These are phyloP conservation scores for Dendrocopos noguchii DNA, from an alignment of 2,113 vertebrate species.

Conservation along the genomic window DNA sequence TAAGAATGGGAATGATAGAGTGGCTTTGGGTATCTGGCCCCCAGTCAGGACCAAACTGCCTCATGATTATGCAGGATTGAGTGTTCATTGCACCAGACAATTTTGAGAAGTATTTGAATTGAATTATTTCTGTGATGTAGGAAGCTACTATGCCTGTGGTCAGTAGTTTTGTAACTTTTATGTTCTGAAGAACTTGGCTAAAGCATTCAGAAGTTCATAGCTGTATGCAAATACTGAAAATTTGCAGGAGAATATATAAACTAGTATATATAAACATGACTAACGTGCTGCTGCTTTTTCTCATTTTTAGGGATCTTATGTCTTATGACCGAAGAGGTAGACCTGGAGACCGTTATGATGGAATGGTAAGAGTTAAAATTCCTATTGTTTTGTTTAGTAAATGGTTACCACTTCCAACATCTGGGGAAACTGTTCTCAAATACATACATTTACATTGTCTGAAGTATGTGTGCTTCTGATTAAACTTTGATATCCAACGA, in stretches of 20 bases:
- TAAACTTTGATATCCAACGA: neutral
- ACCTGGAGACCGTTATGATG: constrained; percentile 93
- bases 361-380: constrained; percentile 85
- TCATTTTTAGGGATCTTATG: constrained; percentile 77
- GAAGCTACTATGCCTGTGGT: neutral
- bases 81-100: neutral
- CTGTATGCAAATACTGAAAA: neutral
- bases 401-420: neutral
- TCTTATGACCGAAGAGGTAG: constrained; percentile 91
- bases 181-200: neutral
- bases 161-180: constrained; percentile 8
- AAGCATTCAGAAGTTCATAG: neutral
- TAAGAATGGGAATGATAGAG: too few relatives aligned
- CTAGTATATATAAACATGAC: neutral
- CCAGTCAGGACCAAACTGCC: too few relatives aligned
- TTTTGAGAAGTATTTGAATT: neutral
- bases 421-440: neutral
- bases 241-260: neutral
- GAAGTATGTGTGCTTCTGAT: neutral
- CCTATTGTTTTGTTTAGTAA: neutral
- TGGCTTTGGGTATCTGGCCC: too few relatives aligned
- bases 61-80: neutral
- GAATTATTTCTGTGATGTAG: neutral
- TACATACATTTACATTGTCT: neutral
- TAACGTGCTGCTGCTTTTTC: neutral